phyloP scores from a whole-genome alignment of 2,888 invertebrate genomes.

The Papilio demoleus region DNA sequence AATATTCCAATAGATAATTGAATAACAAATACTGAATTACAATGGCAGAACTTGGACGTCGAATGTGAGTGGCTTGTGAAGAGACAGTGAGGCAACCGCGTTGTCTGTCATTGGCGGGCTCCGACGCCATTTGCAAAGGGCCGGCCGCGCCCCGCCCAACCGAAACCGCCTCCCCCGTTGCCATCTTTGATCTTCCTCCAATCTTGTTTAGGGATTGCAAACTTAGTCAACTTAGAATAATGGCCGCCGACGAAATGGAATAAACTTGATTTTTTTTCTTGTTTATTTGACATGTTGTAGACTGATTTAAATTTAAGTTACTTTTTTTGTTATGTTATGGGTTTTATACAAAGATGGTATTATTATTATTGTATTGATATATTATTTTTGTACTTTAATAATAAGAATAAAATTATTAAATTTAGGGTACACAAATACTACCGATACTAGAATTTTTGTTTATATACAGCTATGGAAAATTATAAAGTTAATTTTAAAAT shows the following conservation, averaged over 20 bases:
- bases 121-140: slow-evolving; percentile 81
- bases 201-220: slow-evolving; percentile 38
- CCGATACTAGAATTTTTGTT: too few relatives aligned
- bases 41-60: slow-evolving; percentile 23
- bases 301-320: neutral
- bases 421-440: too few relatives aligned
- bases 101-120: slow-evolving; percentile 70
- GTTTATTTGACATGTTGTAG: neutral
- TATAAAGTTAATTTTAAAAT: too few relatives aligned
- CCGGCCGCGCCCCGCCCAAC: slow-evolving; percentile 70
- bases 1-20: slow-evolving; percentile 11
- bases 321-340: neutral
- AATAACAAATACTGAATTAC: slow-evolving; percentile 6
- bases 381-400: too few relatives aligned
- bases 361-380: too few relatives aligned
- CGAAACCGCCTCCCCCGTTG: slow-evolving; percentile 63
- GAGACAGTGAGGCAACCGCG: slow-evolving; percentile 53
- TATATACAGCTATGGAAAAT: too few relatives aligned
- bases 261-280: neutral
- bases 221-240: slow-evolving; percentile 39
- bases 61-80: slow-evolving; percentile 51
- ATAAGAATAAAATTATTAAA: too few relatives aligned
- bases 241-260: neutral
- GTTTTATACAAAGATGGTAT: too few relatives aligned
- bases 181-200: slow-evolving; percentile 64